Evolutionary conservation across 2,113 vertebrate species (phyloP).

Genomic region (Lontra canadensis): DNA sequence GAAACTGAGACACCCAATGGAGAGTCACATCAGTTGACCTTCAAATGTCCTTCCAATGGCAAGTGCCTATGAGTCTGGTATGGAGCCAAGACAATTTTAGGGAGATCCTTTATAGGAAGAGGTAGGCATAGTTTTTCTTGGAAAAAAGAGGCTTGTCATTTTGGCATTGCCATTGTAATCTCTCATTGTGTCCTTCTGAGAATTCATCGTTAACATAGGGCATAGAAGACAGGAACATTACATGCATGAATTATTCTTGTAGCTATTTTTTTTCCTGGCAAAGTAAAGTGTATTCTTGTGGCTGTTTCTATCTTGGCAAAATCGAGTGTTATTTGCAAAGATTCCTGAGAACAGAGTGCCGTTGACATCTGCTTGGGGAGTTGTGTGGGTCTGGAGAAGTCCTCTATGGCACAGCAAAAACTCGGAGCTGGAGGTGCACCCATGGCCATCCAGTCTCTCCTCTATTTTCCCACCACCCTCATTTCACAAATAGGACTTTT

Average conservation of each 20-base stretch:
- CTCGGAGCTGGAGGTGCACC: background rate
- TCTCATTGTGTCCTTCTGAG: constrained; percentile 58
- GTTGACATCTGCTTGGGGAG: background rate
- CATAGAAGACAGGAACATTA: constrained; percentile 56
- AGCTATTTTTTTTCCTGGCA: constrained; percentile 46
- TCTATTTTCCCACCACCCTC: background rate
- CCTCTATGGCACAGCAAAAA: background rate
- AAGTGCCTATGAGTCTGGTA: background rate
- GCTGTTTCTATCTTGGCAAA: constrained; percentile 65
- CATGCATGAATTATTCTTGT: constrained; percentile 66
- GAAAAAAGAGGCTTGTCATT: constrained; percentile 25
- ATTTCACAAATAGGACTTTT: background rate
- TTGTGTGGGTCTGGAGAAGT: background rate
- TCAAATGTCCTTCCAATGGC: background rate
- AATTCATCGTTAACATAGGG: constrained; percentile 54
- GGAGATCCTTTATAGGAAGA: constrained; percentile 16
- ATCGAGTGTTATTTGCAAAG: constrained; percentile 57
- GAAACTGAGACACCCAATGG: background rate
- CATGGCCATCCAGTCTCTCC: background rate
- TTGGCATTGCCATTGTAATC: constrained; percentile 6
- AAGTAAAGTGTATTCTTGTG: constrained; percentile 56
- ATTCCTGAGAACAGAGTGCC: constrained; percentile 1
- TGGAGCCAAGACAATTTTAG: background rate
- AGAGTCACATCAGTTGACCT: background rate
- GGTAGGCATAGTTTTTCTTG: background rate